These are phyloP conservation scores for Scolopax mira DNA, from an alignment of 2,113 vertebrate genomes.

Conservation along the genomic window DNA sequence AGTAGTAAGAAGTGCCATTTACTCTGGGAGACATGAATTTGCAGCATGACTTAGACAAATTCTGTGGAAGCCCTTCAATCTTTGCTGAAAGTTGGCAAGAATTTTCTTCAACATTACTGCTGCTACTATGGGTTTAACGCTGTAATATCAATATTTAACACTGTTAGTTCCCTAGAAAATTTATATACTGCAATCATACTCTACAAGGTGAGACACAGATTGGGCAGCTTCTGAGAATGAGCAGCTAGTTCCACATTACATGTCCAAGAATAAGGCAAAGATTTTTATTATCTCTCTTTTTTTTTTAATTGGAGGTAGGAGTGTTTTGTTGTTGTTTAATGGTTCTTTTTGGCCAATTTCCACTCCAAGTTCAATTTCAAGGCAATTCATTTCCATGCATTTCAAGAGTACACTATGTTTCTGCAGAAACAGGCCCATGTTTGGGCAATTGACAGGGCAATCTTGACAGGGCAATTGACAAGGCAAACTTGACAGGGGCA, in stretches of 20 bases:
- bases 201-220: not conserved
- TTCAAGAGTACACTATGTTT: not conserved
- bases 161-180: not conserved
- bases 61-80: constrained; percentile 14
- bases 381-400: not conserved
- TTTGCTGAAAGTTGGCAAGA: not conserved
- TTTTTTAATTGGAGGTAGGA: not conserved
- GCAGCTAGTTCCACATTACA: not conserved
- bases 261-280: not conserved
- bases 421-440: too few species aligned
- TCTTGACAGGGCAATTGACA: too few species aligned
- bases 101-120: not conserved
- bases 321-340: not conserved
- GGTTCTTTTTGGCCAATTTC: not conserved
- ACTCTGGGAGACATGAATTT: constrained; percentile 24
- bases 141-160: not conserved
- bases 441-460: too few species aligned
- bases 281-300: not conserved
- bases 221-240: not conserved
- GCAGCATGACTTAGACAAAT: constrained; percentile 20
- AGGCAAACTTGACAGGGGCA: not conserved
- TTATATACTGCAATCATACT: not conserved
- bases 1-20: constrained; percentile 46
- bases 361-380: not conserved
- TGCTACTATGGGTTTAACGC: not conserved